Evolutionary conservation across 2,888 invertebrate species (phyloP).

Genomic region (Megamerina dolium): DNA sequence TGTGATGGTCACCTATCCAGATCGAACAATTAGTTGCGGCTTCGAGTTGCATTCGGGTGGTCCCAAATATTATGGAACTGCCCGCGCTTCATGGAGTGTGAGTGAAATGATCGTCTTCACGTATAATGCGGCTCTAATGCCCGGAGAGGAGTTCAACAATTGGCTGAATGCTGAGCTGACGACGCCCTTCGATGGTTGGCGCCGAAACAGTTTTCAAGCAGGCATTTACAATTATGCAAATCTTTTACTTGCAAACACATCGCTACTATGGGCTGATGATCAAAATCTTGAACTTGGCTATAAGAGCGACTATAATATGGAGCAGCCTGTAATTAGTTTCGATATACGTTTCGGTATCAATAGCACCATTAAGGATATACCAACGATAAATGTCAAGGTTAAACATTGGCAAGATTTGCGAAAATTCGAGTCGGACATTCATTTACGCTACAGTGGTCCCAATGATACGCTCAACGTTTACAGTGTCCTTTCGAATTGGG

Average conservation of each 20-base stretch:
- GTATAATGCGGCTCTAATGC: conserved; percentile 40
- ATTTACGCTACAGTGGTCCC: conserved; percentile 50
- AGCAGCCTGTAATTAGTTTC: conserved; percentile 47
- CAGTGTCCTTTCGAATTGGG: conserved; percentile 66
- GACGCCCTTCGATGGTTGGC: conserved; percentile 58
- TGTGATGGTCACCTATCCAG: conserved; percentile 67
- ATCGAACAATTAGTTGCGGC: conserved; percentile 63
- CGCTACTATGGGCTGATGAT: conserved; percentile 57
- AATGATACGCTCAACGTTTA: conserved; percentile 53
- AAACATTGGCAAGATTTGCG: conserved; percentile 53
- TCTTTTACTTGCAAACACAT: conserved; percentile 53
- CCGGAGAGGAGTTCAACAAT: conserved; percentile 35
- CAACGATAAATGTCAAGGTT: conserved; percentile 54
- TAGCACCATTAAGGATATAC: conserved; percentile 57
- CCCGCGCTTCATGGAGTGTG: conserved; percentile 65
- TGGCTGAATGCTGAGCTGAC: conserved; percentile 51
- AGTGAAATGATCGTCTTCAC: conserved; percentile 54
- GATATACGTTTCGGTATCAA: conserved; percentile 53
- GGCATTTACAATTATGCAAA: conserved; percentile 52
- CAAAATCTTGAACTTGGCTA: conserved; percentile 55
- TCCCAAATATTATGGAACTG: conserved; percentile 47
- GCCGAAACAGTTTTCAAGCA: conserved; percentile 51
- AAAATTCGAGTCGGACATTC: conserved; percentile 52
- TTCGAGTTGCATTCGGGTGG: conserved; percentile 53
- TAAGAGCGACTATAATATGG: conserved; percentile 51